phyloP scores from a whole-genome alignment of 2,113 vertebrate species.

The Seriola aureovittata region DNA sequence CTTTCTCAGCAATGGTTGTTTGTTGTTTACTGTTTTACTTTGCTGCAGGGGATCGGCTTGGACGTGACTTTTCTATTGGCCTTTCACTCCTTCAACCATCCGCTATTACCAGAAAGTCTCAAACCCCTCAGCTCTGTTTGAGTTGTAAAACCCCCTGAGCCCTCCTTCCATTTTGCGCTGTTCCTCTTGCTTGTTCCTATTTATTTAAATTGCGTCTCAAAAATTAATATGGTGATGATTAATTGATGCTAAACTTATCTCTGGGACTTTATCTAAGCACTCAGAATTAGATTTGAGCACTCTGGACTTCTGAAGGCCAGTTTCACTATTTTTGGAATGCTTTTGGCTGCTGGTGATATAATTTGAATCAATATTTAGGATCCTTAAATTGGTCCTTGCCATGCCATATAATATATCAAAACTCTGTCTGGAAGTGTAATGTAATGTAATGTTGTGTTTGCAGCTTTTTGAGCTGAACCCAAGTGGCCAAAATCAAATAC shows the following conservation, averaged over 20 bases:
- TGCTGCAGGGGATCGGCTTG: background rate
- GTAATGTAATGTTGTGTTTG: too few species aligned
- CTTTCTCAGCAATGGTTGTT: background rate
- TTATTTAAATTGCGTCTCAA: conserved; percentile 15
- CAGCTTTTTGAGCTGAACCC: too few species aligned
- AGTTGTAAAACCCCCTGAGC: background rate
- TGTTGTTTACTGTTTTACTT: background rate
- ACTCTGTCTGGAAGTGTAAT: too few species aligned
- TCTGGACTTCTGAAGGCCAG: background rate
- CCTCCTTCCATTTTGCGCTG: too few species aligned
- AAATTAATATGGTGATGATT: background rate
- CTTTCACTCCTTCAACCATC: background rate
- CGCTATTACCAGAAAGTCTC: background rate
- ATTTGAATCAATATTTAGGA: conserved; percentile 1
- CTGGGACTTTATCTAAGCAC: conserved; percentile 8
- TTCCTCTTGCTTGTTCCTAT: background rate
- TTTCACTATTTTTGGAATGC: background rate
- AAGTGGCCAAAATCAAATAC: too few species aligned
- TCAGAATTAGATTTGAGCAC: background rate
- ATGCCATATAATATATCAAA: background rate
- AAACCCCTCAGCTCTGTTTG: background rate
- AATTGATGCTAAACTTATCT: too few species aligned
- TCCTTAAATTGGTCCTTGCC: background rate
- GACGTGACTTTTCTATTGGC: background rate
- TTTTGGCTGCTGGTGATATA: background rate